phyloP scores from a whole-genome alignment of 1,140 invertebrate species.

The Lasioglossum baleicum region DNA sequence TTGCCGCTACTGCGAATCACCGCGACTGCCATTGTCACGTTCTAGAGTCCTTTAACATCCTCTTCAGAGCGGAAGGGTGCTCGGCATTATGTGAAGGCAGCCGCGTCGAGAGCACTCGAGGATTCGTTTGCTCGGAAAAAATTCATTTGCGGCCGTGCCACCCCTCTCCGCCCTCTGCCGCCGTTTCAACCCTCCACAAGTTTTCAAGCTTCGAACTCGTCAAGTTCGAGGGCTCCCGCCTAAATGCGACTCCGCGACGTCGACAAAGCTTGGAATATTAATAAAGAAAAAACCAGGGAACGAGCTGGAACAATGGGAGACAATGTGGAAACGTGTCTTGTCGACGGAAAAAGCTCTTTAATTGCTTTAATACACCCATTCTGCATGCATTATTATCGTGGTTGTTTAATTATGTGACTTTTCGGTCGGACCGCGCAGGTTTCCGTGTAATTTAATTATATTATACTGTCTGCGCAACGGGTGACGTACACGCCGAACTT shows the following conservation, averaged over 20 bases:
- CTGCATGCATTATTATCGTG: neutral
- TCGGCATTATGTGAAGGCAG: conserved; percentile 70
- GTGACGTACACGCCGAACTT: too few species aligned
- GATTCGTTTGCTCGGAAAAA: conserved; percentile 75
- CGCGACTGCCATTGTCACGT: conserved; percentile 70
- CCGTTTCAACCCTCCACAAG: conserved; percentile 37
- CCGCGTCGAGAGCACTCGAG: conserved; percentile 67
- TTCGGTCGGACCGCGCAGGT: neutral
- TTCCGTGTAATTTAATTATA: neutral
- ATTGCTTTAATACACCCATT: conserved; percentile 2
- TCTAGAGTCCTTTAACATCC: conserved; percentile 68
- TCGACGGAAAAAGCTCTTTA: conserved; percentile 10
- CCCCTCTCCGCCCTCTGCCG: conserved; percentile 17
- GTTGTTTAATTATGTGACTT: neutral
- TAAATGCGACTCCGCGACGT: conserved; percentile 42
- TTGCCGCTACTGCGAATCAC: conserved; percentile 65
- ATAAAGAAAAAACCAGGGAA: conserved; percentile 12
- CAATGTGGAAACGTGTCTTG: conserved; percentile 6
- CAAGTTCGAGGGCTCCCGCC: conserved; percentile 36
- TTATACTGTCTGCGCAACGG: neutral
- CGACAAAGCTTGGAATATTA: conserved; percentile 40
- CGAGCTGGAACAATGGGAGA: conserved; percentile 5
- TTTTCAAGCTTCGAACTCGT: conserved; percentile 56
- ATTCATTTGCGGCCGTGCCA: conserved; percentile 71
- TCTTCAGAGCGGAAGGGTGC: conserved; percentile 65